A percentile compares a stretch with the other conserved stretches of the same genome.
Evolutionary conservation across 2,797 vertebrate species (phyloP).

Genomic region (Peromyscus melanophrys): DNA sequence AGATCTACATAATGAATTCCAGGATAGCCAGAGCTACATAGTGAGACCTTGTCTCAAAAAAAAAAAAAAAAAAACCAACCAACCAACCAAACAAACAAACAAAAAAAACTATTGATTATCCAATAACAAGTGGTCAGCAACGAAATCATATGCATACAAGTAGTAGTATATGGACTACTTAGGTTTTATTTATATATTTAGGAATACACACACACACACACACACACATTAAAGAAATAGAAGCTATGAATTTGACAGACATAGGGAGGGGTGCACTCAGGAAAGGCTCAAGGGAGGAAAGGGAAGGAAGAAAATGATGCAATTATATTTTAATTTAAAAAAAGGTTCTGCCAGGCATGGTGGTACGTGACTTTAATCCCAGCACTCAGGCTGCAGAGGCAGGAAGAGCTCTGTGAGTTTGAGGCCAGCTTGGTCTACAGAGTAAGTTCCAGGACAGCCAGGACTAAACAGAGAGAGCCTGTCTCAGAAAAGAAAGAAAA

Average conservation of each 20-base stretch:
- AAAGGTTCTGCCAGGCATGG: no score
- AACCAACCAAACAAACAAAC: no score
- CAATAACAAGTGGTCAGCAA: background rate
- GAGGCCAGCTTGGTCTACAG: no score
- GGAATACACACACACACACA: background rate
- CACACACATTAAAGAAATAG: background rate
- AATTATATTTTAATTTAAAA: background rate
- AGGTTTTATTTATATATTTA: background rate
- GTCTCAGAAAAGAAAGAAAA: no score
- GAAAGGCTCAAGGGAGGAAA: background rate
- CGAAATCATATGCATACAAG: background rate
- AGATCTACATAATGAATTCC: background rate
- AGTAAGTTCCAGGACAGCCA: no score
- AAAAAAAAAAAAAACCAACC: background rate
- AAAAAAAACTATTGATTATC: no score
- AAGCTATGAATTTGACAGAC: background rate
- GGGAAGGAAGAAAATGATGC: background rate
- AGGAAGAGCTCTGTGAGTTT: no score
- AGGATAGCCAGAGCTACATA: background rate
- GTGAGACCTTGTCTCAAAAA: background rate
- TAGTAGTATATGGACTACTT: background rate
- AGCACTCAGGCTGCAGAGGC: no score
- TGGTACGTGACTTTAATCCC: no score
- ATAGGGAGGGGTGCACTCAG: background rate
- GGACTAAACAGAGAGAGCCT: no score